Base-by-base conservation (phyloP, 1,140 invertebrate species). In the Ceratosolen solmsi region DNA sequence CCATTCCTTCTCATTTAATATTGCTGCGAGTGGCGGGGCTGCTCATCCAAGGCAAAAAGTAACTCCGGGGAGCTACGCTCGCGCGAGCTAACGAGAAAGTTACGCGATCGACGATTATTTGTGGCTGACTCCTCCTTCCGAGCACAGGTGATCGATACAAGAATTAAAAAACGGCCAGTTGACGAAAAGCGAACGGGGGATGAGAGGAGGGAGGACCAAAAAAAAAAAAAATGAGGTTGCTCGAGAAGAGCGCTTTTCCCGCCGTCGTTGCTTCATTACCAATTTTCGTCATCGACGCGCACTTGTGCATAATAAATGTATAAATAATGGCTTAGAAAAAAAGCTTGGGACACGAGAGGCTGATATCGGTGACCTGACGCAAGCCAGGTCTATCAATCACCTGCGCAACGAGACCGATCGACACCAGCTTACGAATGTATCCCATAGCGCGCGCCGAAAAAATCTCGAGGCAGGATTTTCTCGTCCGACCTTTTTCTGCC, bases 381-480 rank as follows among this genome's bases (percentile, higher is more conserved):
- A 70, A 70, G 63, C 54, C 54, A 9, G 30, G 38, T 70, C 76
- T 38, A 70, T 78, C 63, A 54, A 68, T 78, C 77, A 71, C 54
- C 49, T 36, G 27, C 1, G 27, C 38, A 11, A 22, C 25, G 33
- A 46, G 27, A 33, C n/a, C 11, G 46, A 46, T 27, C 73, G 51
- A 38, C 3, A 27, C 33, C 15, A n/a, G 25, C 25, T n/a, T 46
- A 36, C 33, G 5, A 46, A 0, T 33, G 15, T 56, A 7, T 20
- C 72, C 72, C n/a, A 73, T 60, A 74, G 54, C 70, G 68, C 27
- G 20, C 65, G 65, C 58, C 3, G 51, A 70, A 38, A 46, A 70
- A 70, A 25, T n/a, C 2, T 36, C 22, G 22, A 46, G 65, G 15
- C 70, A 51, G 27, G n/a, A 30, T 41, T 72, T 41, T 51, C 20